These are phyloP conservation scores for Drosophila phalerata DNA, from an alignment of 2,888 invertebrate genomes.

Conservation along the genomic window DNA sequence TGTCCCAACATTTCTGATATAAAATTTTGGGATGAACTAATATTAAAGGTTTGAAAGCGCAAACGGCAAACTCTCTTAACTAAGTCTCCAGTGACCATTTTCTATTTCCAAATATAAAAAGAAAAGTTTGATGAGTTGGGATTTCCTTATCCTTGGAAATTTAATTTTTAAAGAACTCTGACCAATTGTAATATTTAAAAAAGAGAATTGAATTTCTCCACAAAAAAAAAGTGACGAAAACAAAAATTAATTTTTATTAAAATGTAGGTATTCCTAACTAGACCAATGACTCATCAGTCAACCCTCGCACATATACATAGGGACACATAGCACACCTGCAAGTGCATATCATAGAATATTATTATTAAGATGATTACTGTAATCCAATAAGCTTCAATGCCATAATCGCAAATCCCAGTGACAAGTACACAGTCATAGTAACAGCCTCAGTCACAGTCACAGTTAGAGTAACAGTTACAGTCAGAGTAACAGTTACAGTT, in stretches of 20 bases:
- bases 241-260: background rate
- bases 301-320: background rate
- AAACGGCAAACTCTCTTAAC: too few species aligned
- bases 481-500: background rate
- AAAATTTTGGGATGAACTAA: too few species aligned
- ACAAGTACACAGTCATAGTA: background rate
- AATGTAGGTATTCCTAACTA: background rate
- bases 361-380: slow-evolving; percentile 26
- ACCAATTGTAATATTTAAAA: too few species aligned
- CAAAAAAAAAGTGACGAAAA: background rate
- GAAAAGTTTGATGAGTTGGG: too few species aligned
- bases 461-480: background rate
- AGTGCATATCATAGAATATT: slow-evolving; percentile 4
- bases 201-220: too few species aligned
- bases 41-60: too few species aligned
- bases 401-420: slow-evolving; percentile 7
- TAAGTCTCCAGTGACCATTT: too few species aligned
- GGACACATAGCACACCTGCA: slow-evolving; percentile 9
- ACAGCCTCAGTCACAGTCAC: background rate
- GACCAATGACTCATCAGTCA: background rate
- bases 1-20: too few species aligned
- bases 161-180: too few species aligned
- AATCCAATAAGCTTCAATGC: slow-evolving; percentile 47
- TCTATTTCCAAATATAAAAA: too few species aligned
- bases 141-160: too few species aligned